A percentile compares a stretch with the other conserved stretches of the same genome.
These are phyloP conservation scores for Leptoteleia sp. DNA, from an alignment of 1,140 invertebrate genomes.

Conservation along the genomic window DNA sequence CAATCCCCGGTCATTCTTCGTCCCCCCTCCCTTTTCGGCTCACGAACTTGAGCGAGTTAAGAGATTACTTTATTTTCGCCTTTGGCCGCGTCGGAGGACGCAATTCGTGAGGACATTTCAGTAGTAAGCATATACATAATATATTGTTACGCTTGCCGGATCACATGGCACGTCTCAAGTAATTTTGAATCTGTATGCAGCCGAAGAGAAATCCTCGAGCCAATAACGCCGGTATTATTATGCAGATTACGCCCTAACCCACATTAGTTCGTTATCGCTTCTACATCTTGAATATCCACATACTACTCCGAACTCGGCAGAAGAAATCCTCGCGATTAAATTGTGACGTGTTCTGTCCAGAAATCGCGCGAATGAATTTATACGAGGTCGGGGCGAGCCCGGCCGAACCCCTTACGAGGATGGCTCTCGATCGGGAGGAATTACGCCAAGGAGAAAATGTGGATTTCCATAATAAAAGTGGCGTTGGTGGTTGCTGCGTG, in stretches of 20 bases:
- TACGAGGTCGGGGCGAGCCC: background rate
- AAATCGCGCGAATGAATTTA: conserved; percentile 34
- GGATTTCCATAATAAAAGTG: conserved; percentile 15
- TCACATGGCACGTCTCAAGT: conserved; percentile 70
- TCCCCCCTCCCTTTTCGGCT: background rate
- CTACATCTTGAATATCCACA: conserved; percentile 77
- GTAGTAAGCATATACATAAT: conserved; percentile 57
- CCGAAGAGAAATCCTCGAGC: conserved; percentile 77
- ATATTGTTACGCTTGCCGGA: conserved; percentile 63
- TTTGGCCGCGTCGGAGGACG: conserved; percentile 50
- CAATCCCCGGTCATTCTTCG: background rate
- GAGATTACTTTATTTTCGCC: conserved; percentile 35
- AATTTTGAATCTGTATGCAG: conserved; percentile 81
- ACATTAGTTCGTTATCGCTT: conserved; percentile 80
- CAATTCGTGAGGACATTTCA: conserved; percentile 43
- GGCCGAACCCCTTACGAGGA: conserved; percentile 8
- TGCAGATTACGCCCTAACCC: conserved; percentile 79
- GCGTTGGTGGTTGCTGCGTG: no score
- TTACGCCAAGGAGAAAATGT: background rate
- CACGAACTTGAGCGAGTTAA: background rate
- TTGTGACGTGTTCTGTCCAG: conserved; percentile 55
- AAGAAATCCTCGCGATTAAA: conserved; percentile 55
- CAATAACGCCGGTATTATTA: conserved; percentile 79
- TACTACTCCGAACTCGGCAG: conserved; percentile 40
- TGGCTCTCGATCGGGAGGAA: background rate